These are phyloP conservation scores for Sebastes diploproa DNA, from an alignment of 2,797 vertebrate species.

Conservation along the genomic window DNA sequence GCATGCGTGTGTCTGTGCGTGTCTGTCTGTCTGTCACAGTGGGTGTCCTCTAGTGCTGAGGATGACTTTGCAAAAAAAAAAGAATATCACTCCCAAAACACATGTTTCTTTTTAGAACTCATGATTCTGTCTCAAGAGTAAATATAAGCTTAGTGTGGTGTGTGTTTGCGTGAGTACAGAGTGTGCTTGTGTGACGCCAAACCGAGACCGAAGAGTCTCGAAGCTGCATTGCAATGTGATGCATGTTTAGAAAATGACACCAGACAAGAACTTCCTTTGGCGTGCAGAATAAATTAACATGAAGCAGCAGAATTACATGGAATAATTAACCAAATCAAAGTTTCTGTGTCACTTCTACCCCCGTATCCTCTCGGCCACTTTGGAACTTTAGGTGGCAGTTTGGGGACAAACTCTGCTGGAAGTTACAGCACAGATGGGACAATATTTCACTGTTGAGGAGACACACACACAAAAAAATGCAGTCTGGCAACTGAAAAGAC, in stretches of 20 bases:
- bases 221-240: not conserved
- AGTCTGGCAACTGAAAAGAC: not conserved
- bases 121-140: not conserved
- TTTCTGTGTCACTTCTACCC: not conserved
- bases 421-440: not conserved
- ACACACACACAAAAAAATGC: not conserved
- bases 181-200: not conserved
- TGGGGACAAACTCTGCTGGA: not conserved
- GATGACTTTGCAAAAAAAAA: constrained; percentile 49
- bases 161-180: not conserved
- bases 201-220: not conserved
- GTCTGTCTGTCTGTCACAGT: constrained; percentile 3
- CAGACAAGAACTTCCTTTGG: constrained; percentile 1
- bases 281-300: not conserved
- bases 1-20: not conserved
- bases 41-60: constrained; percentile 7
- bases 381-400: not conserved
- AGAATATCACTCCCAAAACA: not conserved
- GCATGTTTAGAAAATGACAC: not conserved
- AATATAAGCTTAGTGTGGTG: not conserved
- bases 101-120: not conserved
- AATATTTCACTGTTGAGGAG: not conserved
- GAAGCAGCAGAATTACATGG: not conserved
- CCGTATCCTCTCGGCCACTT: not conserved
- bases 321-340: not conserved